phyloP scores from a whole-genome alignment of 2,113 vertebrate genomes.

The Stigmatopora nigra region DNA sequence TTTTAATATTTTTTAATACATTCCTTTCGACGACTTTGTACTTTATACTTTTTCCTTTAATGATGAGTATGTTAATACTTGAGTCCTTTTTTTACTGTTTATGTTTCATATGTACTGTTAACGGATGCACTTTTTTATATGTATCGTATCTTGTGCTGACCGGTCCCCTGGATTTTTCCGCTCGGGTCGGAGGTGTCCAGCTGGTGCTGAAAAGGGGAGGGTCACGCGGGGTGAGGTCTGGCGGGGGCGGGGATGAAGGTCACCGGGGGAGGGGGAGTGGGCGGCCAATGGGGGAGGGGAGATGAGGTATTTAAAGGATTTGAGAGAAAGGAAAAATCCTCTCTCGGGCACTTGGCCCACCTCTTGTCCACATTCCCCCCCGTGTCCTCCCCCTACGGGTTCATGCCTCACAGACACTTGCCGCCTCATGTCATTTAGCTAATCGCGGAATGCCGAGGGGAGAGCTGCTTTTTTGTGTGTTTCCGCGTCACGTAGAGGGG shows the following conservation, averaged over 20 bases:
- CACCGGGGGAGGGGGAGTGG: slow-evolving; percentile 47
- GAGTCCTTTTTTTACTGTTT: no score
- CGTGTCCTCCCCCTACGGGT: slow-evolving; percentile 3
- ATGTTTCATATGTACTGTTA: no score
- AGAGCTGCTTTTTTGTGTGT: background rate
- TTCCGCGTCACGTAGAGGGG: background rate
- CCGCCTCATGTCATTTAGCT: slow-evolving; percentile 32
- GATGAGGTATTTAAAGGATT: slow-evolving; percentile 64
- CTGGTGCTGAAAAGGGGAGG: slow-evolving; percentile 53
- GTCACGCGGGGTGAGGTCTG: slow-evolving; percentile 3
- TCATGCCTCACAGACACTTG: slow-evolving; percentile 15
- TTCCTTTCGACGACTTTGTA: no score
- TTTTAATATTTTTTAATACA: no score
- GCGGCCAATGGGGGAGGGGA: slow-evolving; percentile 41
- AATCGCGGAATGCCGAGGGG: slow-evolving; percentile 19
- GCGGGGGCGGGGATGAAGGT: slow-evolving; percentile 55
- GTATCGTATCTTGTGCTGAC: no score
- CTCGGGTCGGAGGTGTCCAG: slow-evolving; percentile 59
- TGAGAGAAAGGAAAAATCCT: slow-evolving; percentile 50
- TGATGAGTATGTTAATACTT: no score
- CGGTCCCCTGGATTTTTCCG: slow-evolving; percentile 34
- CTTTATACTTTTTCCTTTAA: no score
- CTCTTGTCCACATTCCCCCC: slow-evolving; percentile 23
- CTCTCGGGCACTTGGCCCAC: slow-evolving; percentile 27
- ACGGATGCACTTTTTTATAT: no score